A percentile compares a stretch with the other conserved stretches of the same genome.
Evolutionary conservation across 2,888 invertebrate species (phyloP).

Genomic region (Dysmachus trigonus): DNA sequence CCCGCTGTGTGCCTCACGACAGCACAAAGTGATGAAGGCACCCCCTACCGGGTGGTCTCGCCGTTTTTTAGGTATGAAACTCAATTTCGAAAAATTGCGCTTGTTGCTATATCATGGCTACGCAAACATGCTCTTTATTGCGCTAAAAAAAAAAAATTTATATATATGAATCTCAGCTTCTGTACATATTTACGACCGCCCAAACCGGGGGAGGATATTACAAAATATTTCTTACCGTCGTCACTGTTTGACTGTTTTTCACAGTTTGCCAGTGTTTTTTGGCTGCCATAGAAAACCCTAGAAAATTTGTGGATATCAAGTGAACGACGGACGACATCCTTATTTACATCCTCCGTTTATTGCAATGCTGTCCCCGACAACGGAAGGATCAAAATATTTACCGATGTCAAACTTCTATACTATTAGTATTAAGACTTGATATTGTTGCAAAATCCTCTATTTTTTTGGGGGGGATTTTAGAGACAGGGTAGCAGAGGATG

Average conservation of each 20-base stretch:
- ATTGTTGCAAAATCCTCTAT: neutral
- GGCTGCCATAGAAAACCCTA: neutral
- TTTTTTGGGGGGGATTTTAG: neutral
- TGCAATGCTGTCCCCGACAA: neutral
- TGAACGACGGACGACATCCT: neutral
- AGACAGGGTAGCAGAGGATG: neutral
- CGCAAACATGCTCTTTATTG: conserved; percentile 27
- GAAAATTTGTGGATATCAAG: neutral
- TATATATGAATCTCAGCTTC: conserved; percentile 4
- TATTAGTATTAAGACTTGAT: neutral
- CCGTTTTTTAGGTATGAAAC: neutral
- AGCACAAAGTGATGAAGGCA: neutral
- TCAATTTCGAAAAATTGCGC: conserved; percentile 17
- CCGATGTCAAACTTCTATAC: conserved; percentile 8
- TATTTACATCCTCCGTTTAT: neutral
- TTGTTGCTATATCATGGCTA: conserved; percentile 8
- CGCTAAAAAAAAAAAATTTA: too few relatives aligned
- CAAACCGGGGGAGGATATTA: conserved; percentile 12
- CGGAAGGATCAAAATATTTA: conserved; percentile 18
- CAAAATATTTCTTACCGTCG: neutral
- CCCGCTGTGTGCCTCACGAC: neutral
- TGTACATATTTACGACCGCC: conserved; percentile 23
- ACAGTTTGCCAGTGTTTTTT: neutral
- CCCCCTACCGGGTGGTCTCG: neutral
- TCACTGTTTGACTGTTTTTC: neutral